Evolutionary conservation across 1,140 invertebrate species (phyloP).

Genomic region (Halictus rubicundus): DNA sequence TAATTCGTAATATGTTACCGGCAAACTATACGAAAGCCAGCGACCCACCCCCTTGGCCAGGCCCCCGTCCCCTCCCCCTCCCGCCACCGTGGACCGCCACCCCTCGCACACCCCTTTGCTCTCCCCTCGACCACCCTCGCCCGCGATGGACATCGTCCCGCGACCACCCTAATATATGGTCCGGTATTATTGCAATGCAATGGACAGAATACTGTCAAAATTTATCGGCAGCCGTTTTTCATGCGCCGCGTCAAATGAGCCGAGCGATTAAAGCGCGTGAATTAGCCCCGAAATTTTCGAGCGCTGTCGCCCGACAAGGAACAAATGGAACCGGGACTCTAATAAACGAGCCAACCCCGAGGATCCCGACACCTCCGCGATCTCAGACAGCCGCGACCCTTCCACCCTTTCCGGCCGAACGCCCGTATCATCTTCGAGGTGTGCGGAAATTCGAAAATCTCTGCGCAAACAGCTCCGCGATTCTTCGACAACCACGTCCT

Average conservation of each 20-base stretch:
- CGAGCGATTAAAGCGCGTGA: slow-evolving; percentile 79
- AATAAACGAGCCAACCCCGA: slow-evolving; percentile 34
- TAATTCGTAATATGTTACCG: slow-evolving; percentile 82
- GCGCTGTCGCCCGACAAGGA: slow-evolving; percentile 54
- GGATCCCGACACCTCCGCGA: background rate
- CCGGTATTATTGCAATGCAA: slow-evolving; percentile 81
- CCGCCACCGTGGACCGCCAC: background rate
- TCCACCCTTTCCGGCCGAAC: too few relatives aligned
- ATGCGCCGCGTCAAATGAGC: slow-evolving; percentile 79
- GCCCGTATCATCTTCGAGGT: too few relatives aligned
- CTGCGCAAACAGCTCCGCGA: too few relatives aligned
- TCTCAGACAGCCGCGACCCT: slow-evolving; percentile 6
- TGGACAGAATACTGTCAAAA: slow-evolving; percentile 82
- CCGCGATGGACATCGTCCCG: slow-evolving; percentile 60
- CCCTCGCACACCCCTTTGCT: slow-evolving; percentile 37
- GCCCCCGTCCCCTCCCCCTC: background rate
- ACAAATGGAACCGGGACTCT: slow-evolving; percentile 47
- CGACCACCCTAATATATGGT: slow-evolving; percentile 79
- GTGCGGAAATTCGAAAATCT: too few relatives aligned
- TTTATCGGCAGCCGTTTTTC: slow-evolving; percentile 81
- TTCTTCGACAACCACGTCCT: too few relatives aligned
- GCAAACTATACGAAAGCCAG: slow-evolving; percentile 79
- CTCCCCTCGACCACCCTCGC: slow-evolving; percentile 51
- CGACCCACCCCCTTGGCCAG: slow-evolving; percentile 40
- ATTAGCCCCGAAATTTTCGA: slow-evolving; percentile 76